Base-by-base conservation (phyloP, 2,888 invertebrate species). In the Perithous albicinctus region DNA sequence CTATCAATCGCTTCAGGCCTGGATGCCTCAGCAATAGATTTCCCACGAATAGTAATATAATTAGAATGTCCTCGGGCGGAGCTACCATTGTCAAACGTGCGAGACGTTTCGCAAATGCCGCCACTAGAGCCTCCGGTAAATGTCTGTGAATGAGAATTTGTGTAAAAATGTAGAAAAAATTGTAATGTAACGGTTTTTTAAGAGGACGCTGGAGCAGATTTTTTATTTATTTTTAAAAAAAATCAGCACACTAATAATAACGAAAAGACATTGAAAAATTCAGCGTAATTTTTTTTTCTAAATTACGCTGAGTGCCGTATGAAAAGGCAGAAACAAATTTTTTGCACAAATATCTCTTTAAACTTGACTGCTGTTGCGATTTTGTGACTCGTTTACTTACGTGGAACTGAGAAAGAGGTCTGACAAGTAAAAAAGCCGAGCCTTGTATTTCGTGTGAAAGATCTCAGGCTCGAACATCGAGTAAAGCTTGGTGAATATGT, bases 401-500 rank as follows among this genome's bases (percentile, higher is more conserved):
- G 98, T 97, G 59, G 99, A 99, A 80, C 97, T 96, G 26, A 99
- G 94, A 93, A 99, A 99, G 83, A 98, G 94, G 91, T 99, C 97
- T 0, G 97, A 95, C 78, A 99, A 94, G 88, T 97, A 97, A 93
- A 99, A 96, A 77, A 99, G 95, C 56, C 98, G 95, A 0, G 97
- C 95, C 92, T 97, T 97, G 93, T 97, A 98, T 88, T 97, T 97
- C 10, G 97, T 97, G 89, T 97, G 96, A 92, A 99, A 97, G 88
- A 99, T 96, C 88, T 97, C 96, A 0, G 98, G 97, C 89, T 97
- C 96, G 90, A 98, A 97, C 96, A 99, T 96, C 20, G 96, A 96
- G 93, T 99, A 99, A n/a, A 99, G 94, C 89, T 99, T 98, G 87
- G 95, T 96, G 93, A 98, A 99, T 91, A 99, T 97, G 91, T 98